Conservation (phyloP, 2,797 vertebrate genomes). For the Lycodopsis pacificus region DNA sequence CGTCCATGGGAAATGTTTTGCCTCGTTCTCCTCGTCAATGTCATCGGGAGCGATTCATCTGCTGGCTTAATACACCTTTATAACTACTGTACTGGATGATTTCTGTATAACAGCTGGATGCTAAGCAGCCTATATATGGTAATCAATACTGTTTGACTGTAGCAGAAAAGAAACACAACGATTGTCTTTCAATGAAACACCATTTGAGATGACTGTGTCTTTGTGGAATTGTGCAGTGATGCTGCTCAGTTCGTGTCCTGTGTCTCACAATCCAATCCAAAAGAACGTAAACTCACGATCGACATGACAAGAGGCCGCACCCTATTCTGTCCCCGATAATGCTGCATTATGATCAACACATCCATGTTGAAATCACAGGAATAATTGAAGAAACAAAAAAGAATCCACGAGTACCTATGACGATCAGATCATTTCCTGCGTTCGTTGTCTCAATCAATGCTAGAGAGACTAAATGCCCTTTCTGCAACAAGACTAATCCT, state of each 20-base stretch:
- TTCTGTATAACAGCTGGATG: constrained; percentile 21
- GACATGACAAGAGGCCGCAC: not conserved
- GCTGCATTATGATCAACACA: not conserved
- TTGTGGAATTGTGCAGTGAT: not conserved
- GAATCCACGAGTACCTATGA: not conserved
- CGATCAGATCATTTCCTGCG: not conserved
- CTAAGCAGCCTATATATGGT: constrained; percentile 24
- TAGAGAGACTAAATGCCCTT: not conserved
- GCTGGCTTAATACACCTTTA: constrained; percentile 11
- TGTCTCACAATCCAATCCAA: not conserved
- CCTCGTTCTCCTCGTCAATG: not conserved
- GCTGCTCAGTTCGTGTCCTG: not conserved
- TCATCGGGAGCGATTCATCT: constrained; percentile 7
- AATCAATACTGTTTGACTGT: constrained; percentile 13
- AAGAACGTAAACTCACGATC: not conserved
- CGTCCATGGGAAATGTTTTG: not conserved
- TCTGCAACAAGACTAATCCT: not conserved
- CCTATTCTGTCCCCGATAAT: not conserved
- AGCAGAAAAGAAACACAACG: not conserved
- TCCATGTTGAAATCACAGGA: not conserved
- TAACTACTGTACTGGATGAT: constrained; percentile 8
- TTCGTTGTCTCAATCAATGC: not conserved
- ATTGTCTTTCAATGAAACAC: not conserved
- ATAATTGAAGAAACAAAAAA: not conserved
- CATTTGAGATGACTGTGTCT: not conserved